Evolutionary conservation across 1,140 invertebrate species (phyloP), one percentile per base, ranked within the genome.

Genomic region (Paralvinella palmiformis): DNA sequence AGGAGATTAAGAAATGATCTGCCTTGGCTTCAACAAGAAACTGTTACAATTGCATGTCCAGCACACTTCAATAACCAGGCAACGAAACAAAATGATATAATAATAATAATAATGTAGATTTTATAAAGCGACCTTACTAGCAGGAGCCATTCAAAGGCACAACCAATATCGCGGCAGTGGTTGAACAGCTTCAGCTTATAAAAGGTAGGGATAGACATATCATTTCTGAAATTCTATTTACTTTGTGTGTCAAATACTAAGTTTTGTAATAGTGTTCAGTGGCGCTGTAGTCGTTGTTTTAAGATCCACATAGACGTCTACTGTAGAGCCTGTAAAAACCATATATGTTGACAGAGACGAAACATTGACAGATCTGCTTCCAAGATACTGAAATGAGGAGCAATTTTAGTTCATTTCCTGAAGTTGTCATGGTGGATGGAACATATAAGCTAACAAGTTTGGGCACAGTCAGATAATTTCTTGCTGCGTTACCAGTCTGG

Each of bases 351-450:
- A n/a, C 17, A 52, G n/a, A 22, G 7, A 2, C 48, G 4, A 52
- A 29, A 52, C 48, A 52, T 3, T 52, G 7, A 52, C 48, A 1
- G 48, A 52, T 52, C 48, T 52, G 24, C 7, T 52, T 52, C 17
- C 48, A 52, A 52, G 48, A 52, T 52, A 29, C 48, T 52, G 48
- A 52, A 15, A 52, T 52, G 48, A 52, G 31, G n/a, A 52, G 10
- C 48, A 52, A 52, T 15, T 52, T 52, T 52, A 15, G 3, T 2
- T 52, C n/a, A 52, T 52, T 17, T 2, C 48, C 48, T 10, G 48
- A 52, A n/a, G 48, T 52, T 3, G n/a, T 52, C 48, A 52, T 52
- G 48, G 48, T 52, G 3, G 48, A 52, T 52, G 48, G 22, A 52
- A 52, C 48, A 3, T 52, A 52, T n/a, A 52, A 52, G n/a, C 15